Evolutionary conservation across 2,888 invertebrate species (phyloP), one percentile per base, ranked within the genome.

Genomic region (Andrena dorsata): DNA sequence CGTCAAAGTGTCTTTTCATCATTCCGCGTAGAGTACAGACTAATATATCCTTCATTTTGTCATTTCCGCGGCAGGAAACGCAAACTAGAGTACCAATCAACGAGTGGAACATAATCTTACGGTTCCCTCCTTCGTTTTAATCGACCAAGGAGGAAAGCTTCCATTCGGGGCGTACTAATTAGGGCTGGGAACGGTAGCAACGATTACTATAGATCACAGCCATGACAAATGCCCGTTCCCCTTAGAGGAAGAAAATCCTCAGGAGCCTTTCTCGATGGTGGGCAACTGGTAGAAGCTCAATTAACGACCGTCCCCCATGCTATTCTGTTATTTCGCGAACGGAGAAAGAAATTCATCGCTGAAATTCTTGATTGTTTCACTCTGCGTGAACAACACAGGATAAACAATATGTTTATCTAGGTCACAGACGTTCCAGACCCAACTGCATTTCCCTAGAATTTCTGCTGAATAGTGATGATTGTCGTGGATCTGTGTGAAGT

Each of bases 341-440:
- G 41, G 41, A 41, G 41, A 32, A 73, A 78, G 68, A 77, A 71
- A 71, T 65, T 71, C 30, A 13, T 49, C 20, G 61, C n/a, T 56
- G 23, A 13, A 28, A 35, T 23, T 26, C 35, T n/a, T 35, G 53
- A 63, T 73, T 64, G 26, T 56, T 41, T 41, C 41, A 53, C 16
- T 20, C 32, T 56, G 58, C 28, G 23, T n/a, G 20, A 32, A 47
- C 32, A 69, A 65, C 41, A 47, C 47, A 35, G 13, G 7, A 60
- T 8, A 47, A 71, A 77, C 66, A 71, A 56, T 41, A 56, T 63
- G 68, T 74, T 70, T 61, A 30, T 66, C 20, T 51, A 10, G 61
- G 68, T 60, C 66, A 32, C 10, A 26, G 2, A 20, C 35, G 49
- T 20, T 20, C 35, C 30, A n/a, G 0, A 20, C 13, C 5, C 41